A percentile compares a stretch with the other conserved stretches of the same genome.
Evolutionary conservation across 2,888 invertebrate genomes (phyloP).

Genomic region (Nymphalis polychloros): DNA sequence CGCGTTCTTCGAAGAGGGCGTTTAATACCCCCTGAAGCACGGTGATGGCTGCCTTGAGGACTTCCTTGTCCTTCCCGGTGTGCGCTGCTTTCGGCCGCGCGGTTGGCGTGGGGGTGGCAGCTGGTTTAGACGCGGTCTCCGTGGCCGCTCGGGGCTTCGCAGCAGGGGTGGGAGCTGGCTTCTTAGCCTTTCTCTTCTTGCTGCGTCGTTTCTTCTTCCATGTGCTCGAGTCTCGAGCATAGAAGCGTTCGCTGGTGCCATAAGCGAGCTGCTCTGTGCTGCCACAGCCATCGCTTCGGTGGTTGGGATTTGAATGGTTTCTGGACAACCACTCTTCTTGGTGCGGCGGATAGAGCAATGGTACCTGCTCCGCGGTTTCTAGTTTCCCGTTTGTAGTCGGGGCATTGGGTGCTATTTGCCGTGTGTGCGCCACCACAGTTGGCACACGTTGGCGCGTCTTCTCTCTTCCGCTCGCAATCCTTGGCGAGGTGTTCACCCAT

Average conservation of each 20-base stretch:
- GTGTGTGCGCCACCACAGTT: conserved; percentile 30
- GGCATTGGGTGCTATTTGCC: conserved; percentile 4
- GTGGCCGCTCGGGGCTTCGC: neutral
- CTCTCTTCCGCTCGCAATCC: conserved; percentile 27
- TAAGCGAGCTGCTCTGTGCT: neutral
- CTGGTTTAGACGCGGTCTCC: neutral
- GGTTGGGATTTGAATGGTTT: neutral
- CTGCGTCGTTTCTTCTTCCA: neutral
- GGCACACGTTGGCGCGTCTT: conserved; percentile 31
- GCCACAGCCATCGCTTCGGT: no score
- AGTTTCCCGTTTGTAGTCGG: neutral
- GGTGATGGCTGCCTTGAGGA: neutral
- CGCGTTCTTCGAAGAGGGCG: neutral
- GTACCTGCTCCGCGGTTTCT: neutral
- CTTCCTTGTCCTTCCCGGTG: neutral
- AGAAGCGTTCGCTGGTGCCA: neutral
- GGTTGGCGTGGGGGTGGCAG: no score
- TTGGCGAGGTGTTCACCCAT: conserved; percentile 20
- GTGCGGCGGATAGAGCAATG: neutral
- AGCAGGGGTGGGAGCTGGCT: neutral
- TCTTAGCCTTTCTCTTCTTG: neutral
- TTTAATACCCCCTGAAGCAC: neutral
- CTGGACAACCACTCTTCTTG: neutral
- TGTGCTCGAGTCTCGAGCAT: neutral
- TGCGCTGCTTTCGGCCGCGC: neutral